phyloP scores from a whole-genome alignment of 2,797 vertebrate genomes.

The Poliocrania exsul region DNA sequence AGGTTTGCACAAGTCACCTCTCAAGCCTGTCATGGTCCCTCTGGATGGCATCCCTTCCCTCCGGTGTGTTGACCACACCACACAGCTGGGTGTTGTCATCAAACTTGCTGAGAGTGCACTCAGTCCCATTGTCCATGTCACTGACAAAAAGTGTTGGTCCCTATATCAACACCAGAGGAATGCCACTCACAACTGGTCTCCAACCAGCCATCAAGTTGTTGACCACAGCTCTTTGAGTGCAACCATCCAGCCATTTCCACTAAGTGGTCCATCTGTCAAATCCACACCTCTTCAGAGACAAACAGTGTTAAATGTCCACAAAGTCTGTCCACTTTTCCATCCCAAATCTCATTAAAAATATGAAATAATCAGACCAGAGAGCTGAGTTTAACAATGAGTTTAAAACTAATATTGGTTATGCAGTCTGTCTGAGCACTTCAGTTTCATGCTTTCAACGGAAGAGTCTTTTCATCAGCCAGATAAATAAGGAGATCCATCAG shows the following conservation, averaged over 20 bases:
- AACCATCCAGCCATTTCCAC: neutral
- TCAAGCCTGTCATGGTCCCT: neutral
- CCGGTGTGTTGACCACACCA: accelerated
- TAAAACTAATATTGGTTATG: neutral
- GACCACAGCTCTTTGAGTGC: too few relatives aligned
- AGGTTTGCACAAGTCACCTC: accelerated
- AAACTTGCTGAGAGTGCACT: neutral
- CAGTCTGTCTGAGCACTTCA: neutral
- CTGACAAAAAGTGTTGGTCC: too few relatives aligned
- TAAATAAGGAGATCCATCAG: neutral
- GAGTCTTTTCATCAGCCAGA: neutral
- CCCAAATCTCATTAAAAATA: neutral
- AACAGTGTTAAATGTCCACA: neutral
- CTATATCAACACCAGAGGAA: neutral
- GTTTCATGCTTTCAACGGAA: neutral
- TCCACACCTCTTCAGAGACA: neutral
- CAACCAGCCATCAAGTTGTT: neutral
- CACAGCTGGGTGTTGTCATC: neutral
- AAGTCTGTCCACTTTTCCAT: neutral
- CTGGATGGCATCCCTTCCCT: neutral
- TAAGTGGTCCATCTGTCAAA: neutral
- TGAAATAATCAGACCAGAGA: neutral
- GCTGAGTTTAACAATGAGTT: neutral
- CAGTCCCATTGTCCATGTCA: neutral
- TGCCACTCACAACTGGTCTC: neutral